phyloP scores from a whole-genome alignment of 2,113 vertebrate species.

The Galeopterus variegatus region DNA sequence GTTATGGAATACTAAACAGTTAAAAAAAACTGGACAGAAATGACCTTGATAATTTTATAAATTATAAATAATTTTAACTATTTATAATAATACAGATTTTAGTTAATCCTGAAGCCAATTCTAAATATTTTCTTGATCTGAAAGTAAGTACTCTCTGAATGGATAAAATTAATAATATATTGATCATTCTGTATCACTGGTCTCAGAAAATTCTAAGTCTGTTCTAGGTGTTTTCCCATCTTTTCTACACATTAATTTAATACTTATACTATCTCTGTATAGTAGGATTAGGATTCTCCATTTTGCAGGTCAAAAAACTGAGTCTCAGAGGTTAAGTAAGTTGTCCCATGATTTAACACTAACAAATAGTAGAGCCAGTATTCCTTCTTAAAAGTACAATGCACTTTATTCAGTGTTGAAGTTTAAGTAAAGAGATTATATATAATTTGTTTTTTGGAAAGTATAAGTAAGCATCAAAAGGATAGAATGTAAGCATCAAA shows the following conservation, averaged over 20 bases:
- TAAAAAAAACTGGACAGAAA: conserved; percentile 22
- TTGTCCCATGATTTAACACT: background rate
- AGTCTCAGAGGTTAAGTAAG: background rate
- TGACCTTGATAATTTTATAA: too few relatives aligned
- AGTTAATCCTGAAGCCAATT: conserved; percentile 34
- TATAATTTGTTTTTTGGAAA: conserved; percentile 14
- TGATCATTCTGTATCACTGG: background rate
- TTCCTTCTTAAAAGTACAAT: background rate
- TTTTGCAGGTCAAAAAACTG: background rate
- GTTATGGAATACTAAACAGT: background rate
- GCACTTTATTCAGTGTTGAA: background rate
- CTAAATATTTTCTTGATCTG: conserved; percentile 18
- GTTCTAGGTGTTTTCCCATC: background rate
- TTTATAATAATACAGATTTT: background rate
- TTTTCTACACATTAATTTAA: background rate
- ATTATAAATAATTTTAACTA: conserved; percentile 24
- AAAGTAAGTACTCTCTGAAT: background rate
- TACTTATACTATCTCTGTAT: background rate
- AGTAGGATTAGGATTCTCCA: background rate
- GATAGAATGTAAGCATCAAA: background rate
- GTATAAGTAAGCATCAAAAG: too few relatives aligned
- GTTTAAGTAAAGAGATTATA: conserved; percentile 15
- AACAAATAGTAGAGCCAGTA: background rate
- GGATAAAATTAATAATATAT: background rate
- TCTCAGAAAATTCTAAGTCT: background rate